Conservation (phyloP, 2,888 invertebrate genomes). For the Chrysomela aeneicollis region DNA sequence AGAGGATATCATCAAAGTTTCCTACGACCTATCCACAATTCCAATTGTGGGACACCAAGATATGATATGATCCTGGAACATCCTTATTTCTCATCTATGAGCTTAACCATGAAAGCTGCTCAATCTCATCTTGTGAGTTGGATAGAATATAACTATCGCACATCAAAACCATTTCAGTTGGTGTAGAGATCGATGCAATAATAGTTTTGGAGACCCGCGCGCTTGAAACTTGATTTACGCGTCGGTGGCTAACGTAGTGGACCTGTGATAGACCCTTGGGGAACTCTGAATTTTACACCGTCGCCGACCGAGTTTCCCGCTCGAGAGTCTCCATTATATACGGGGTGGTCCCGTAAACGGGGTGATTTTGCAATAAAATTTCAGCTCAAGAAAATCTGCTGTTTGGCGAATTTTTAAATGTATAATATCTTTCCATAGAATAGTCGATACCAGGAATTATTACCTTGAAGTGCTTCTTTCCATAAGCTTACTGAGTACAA, state of each 20-base stretch:
- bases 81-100: no score
- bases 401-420: constrained; percentile 22
- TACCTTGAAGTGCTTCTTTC: constrained; percentile 38
- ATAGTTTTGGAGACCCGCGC: not conserved
- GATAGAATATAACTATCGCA: no score
- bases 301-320: constrained; percentile 17
- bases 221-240: not conserved
- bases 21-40: no score
- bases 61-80: no score
- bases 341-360: constrained; percentile 33
- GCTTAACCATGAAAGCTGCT: no score
- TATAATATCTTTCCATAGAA: constrained; percentile 11
- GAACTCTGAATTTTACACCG: constrained; percentile 24
- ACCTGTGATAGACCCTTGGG: constrained; percentile 43
- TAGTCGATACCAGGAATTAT: not conserved
- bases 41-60: no score
- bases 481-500: constrained; percentile 44
- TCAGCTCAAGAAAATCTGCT: constrained; percentile 28
- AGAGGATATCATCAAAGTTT: no score
- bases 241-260: constrained; percentile 31
- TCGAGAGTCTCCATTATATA: constrained; percentile 9
- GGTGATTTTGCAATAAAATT: constrained; percentile 50
- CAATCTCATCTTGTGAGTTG: no score
- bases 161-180: constrained; percentile 29
- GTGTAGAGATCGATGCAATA: constrained; percentile 38